Evolutionary conservation across 1,140 invertebrate genomes (phyloP), one percentile per base, ranked within the genome.

Genomic region (Sminthurides bifidus): DNA sequence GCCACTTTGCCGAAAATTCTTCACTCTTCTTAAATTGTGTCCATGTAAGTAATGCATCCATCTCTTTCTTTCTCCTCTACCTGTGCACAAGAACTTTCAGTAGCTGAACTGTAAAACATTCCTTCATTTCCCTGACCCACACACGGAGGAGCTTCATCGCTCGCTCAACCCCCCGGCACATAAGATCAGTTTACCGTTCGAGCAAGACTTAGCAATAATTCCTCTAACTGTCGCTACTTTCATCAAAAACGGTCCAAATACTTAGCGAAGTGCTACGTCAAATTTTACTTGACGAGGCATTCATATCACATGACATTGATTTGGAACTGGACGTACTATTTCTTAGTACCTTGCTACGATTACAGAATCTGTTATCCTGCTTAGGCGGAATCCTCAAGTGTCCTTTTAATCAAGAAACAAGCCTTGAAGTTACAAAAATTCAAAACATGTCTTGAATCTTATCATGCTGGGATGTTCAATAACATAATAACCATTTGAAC

Each of bases 1-100:
- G 50, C 38, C 45, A 56, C 54, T 56, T 56, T 56, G 54, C 54
- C 54, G 54, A 56, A 56, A 56, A 56, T 56, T 56, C 54, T 41
- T 27, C 26, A 56, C 54, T 19, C 49, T 31, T 54, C 52, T 29
- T 46, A 54, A 46, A 54, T 37, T 46, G 33, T 46, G 45, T 41
- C 45, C 52, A 37, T 35, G 52, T 46, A 21, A 31, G 52, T 54
- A 46, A 54, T 54, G 48, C 54, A 55, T 55, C 50, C n/a, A n/a
- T n/a, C n/a, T n/a, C n/a, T n/a, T n/a, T n/a, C n/a, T n/a, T n/a
- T n/a, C n/a, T n/a, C n/a, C 26, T 30, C 6, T 17, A n/a, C 27
- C 33, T 49, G 15, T 49, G 15, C 21, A 31, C 44, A 23, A 49
- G n/a, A 49, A 5, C 30, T 31, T 30, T n/a, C 21, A 26, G 24